Evolutionary conservation across 2,113 vertebrate species (phyloP).

Genomic region (Elachura formosa): DNA sequence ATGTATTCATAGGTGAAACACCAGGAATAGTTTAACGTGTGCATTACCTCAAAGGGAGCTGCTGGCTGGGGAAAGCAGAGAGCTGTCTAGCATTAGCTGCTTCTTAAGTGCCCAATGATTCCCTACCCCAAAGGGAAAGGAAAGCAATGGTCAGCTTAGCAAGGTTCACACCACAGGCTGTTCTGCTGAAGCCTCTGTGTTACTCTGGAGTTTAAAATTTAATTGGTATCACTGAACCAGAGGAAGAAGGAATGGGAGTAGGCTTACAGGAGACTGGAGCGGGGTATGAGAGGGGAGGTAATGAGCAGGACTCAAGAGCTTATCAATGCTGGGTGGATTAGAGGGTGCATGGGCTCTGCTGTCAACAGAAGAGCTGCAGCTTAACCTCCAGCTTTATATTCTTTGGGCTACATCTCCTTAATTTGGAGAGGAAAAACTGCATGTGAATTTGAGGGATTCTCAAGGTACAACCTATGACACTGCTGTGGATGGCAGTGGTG

Average conservation of each 20-base stretch:
- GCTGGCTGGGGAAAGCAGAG: accelerated
- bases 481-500: background rate
- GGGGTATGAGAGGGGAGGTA: background rate
- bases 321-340: background rate
- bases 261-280: background rate
- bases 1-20: background rate
- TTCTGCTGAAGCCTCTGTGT: background rate
- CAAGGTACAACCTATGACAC: background rate
- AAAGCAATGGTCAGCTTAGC: background rate
- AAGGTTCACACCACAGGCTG: background rate
- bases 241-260: background rate
- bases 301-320: background rate
- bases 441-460: background rate
- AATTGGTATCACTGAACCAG: background rate
- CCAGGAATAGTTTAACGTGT: background rate
- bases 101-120: background rate
- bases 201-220: background rate
- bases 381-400: background rate
- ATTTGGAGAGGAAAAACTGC: background rate
- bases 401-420: background rate
- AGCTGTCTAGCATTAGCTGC: background rate
- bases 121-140: background rate
- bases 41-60: accelerated
- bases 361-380: background rate
- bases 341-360: background rate